Evolutionary conservation across 2,113 vertebrate species (phyloP), one percentile per base, ranked within the genome.

Genomic region (Chiloscyllium plagiosum): DNA sequence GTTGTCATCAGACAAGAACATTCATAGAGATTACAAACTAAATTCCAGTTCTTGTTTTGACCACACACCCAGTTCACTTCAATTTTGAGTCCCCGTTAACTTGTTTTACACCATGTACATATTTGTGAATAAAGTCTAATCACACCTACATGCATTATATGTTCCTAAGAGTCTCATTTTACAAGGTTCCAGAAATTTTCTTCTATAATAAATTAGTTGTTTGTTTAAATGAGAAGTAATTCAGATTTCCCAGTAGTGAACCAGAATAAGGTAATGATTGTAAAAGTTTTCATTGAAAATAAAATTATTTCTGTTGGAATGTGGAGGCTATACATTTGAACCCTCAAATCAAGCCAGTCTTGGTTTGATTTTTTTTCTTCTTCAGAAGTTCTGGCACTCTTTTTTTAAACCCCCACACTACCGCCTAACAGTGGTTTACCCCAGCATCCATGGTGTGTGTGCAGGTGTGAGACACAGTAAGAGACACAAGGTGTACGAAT

Each of bases 11-110:
- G 52, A 95, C 69, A 95, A 33, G 69, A 93, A n/a, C 89, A 93
- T 93, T 93, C 61, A 68, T 33, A 72, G 52, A 52, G 12, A 47
- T 42, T 47, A 94, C 92, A 65, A 33, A 56, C 87, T 61, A 68
- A 68, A 94, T 94, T 8, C 90, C 65, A 68, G 61, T 94, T 94
- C 92, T 94, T 94, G 22, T 37, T 89, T 65, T 66, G n/a, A 37
- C 94, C 26, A 33, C 42, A 76, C 37, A 7, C 47, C 29, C 17
- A 24, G 4, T 52, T 50, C 94, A 76, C 17, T 95, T 33, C 33
- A 50, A 69, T 70, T 72, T 72, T 47, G 72, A 47, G 19, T 29
- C 26, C 42, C 69, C 70, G 4, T 24, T 61, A n/a, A 17, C 50
- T 52, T 90, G 56, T 90, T 52, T 89, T n/a, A n/a, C 10, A 33